Conservation (phyloP, 2,113 vertebrate genomes). For the Neolamprologus sp. region DNA sequence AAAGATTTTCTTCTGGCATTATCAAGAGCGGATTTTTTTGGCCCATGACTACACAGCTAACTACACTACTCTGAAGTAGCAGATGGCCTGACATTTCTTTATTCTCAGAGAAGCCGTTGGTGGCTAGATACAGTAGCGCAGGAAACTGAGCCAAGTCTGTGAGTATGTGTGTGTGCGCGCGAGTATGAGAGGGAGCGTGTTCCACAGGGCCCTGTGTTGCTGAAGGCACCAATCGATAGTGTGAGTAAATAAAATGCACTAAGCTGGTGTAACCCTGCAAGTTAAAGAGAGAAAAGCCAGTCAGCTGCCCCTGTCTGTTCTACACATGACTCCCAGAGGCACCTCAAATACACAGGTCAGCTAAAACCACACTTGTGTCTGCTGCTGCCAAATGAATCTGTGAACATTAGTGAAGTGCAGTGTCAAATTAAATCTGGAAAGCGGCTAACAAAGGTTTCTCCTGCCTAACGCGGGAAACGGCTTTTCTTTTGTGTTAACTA, state of each 20-base stretch:
- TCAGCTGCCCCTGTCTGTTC: slow-evolving; percentile 46
- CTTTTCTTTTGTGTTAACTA: neutral
- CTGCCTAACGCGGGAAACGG: neutral
- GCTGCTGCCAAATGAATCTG: neutral
- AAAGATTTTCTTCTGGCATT: neutral
- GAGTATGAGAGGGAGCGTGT: slow-evolving; percentile 3
- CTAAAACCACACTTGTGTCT: slow-evolving; percentile 10
- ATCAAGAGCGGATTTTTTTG: neutral
- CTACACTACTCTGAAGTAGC: slow-evolving; percentile 24
- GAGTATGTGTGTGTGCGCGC: neutral
- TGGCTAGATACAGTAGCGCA: slow-evolving; percentile 23
- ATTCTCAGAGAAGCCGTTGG: slow-evolving; percentile 6
- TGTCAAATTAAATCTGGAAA: slow-evolving; percentile 19
- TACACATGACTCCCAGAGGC: slow-evolving; percentile 42
- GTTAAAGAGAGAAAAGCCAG: slow-evolving; percentile 66
- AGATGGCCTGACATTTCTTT: slow-evolving; percentile 43
- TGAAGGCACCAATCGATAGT: slow-evolving; percentile 67
- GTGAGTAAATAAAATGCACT: slow-evolving; percentile 71
- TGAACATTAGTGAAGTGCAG: neutral
- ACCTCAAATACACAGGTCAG: slow-evolving; percentile 26
- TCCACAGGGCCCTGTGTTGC: slow-evolving; percentile 46
- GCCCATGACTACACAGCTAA: neutral
- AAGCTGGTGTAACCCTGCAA: slow-evolving; percentile 67
- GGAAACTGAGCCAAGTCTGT: neutral
- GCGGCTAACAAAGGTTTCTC: neutral